Evolutionary conservation across 2,888 invertebrate species (phyloP).

Genomic region (Brachyptera putata): DNA sequence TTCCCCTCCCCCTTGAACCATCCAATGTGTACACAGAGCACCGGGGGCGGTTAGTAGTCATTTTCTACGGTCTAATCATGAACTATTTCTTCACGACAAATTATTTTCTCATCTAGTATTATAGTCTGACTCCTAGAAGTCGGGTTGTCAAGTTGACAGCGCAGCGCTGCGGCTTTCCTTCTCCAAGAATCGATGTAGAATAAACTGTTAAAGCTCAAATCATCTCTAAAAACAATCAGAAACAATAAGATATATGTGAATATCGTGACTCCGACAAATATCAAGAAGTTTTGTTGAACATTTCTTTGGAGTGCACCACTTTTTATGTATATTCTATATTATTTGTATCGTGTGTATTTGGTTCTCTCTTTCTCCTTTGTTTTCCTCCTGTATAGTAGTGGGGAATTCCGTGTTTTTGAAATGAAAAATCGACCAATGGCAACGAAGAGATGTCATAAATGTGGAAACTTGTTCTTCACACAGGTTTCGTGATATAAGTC

Average conservation of each 20-base stretch:
- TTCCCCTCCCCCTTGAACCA: no score
- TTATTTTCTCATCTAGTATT: no score
- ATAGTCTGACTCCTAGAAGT: no score
- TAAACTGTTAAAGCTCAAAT: no score
- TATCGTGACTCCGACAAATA: constrained; percentile 13
- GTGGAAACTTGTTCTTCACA: constrained; percentile 1
- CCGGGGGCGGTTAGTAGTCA: no score
- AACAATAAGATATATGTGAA: constrained; percentile 5
- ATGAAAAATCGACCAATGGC: constrained; percentile 17
- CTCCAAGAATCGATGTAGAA: constrained; percentile 11
- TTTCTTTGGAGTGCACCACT: constrained; percentile 8
- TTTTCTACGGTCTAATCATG: no score
- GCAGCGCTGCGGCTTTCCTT: no score
- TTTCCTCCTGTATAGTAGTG: constrained; percentile 1
- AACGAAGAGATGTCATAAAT: constrained; percentile 8
- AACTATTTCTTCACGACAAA: no score
- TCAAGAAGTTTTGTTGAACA: constrained; percentile 5
- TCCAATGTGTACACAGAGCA: no score
- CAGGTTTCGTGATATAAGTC: constrained; percentile 5
- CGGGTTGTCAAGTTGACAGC: no score
- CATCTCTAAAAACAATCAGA: constrained; percentile 12
- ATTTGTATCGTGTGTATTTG: no score
- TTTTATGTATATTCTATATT: background rate
- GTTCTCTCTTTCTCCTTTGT: no score
- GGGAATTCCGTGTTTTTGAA: constrained; percentile 8